Conservation (phyloP, 1,140 invertebrate species). For the Heliconius congener region DNA sequence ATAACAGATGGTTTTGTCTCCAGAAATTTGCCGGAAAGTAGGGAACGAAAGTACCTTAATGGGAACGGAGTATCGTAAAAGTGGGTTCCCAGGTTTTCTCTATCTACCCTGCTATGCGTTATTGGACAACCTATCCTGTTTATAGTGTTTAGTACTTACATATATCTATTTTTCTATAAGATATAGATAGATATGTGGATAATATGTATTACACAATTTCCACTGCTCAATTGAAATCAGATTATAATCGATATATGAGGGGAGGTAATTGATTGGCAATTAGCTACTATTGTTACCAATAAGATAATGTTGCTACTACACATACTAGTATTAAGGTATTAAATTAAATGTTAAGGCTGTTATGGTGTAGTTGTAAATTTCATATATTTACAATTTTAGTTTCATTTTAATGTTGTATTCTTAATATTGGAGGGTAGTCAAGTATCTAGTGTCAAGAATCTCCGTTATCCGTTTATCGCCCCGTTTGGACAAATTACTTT, state of each 20-base stretch:
- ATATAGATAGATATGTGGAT: background rate
- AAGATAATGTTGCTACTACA: constrained; percentile 9
- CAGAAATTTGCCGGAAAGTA: no score
- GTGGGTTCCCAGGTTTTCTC: no score
- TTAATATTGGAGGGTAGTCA: no score
- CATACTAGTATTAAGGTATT: background rate
- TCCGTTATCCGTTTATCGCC: no score
- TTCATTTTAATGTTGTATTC: background rate
- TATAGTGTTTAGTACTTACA: background rate
- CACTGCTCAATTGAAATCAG: constrained; percentile 1
- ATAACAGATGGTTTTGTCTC: background rate
- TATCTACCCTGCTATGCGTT: no score
- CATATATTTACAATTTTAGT: background rate
- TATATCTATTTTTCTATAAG: background rate
- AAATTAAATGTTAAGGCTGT: background rate
- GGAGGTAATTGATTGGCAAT: constrained; percentile 25
- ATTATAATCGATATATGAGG: constrained; percentile 16
- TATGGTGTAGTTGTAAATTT: background rate
- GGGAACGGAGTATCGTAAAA: no score
- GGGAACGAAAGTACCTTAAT: no score
- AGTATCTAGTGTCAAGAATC: no score
- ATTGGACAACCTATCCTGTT: background rate
- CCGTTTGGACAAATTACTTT: no score
- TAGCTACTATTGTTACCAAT: constrained; percentile 19
- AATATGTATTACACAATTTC: constrained; percentile 4